These are phyloP conservation scores for Drosophila basisetae DNA, from an alignment of 2,888 invertebrate species.

Conservation along the genomic window DNA sequence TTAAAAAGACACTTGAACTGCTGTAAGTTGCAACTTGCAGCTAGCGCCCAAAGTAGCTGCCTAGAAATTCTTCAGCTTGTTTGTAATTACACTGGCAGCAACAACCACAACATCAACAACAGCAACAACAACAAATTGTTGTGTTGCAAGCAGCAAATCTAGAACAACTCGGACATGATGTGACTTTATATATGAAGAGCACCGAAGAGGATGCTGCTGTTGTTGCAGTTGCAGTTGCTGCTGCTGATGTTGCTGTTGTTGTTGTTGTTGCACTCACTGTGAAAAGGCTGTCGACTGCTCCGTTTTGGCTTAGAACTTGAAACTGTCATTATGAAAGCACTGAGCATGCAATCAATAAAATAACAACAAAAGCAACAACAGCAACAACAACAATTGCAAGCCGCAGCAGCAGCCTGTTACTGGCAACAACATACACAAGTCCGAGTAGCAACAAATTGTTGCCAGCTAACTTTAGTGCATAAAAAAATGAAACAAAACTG, in stretches of 20 bases:
- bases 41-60: constrained; percentile 78
- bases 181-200: constrained; percentile 64
- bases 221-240: constrained; percentile 11
- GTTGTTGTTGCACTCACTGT: constrained; percentile 22
- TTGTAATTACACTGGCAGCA: constrained; percentile 72
- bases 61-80: constrained; percentile 73
- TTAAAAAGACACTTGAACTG: constrained; percentile 49
- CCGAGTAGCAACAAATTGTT: constrained; percentile 37
- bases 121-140: constrained; percentile 54
- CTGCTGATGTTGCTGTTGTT: constrained; percentile 24
- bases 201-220: constrained; percentile 55
- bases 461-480: constrained; percentile 52
- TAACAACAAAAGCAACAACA: constrained; percentile 35
- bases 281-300: constrained; percentile 27
- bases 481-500: constrained; percentile 67
- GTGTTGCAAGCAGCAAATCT: constrained; percentile 65
- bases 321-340: constrained; percentile 79
- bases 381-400: constrained; percentile 19
- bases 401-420: constrained; percentile 20
- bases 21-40: constrained; percentile 45
- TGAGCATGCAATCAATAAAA: constrained; percentile 80
- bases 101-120: constrained; percentile 39
- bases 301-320: constrained; percentile 81
- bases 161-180: constrained; percentile 77
- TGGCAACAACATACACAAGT: constrained; percentile 11